Conservation (phyloP, 2,113 vertebrate genomes). For the Himantopus leucocephalus region DNA sequence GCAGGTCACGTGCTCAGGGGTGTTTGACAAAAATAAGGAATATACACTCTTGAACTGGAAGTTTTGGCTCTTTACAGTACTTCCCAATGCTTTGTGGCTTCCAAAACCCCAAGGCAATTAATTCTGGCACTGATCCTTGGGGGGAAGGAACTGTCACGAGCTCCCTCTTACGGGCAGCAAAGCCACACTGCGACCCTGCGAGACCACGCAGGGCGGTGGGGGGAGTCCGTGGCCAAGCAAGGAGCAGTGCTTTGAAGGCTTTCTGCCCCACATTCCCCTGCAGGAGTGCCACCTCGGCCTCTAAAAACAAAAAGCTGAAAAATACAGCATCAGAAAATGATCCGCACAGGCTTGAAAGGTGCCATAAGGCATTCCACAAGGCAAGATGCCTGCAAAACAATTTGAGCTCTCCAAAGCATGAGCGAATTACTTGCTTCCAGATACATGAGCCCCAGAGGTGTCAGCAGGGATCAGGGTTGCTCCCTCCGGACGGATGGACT, state of each 20-base stretch:
- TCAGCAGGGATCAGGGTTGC: not conserved
- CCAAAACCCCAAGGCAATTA: not conserved
- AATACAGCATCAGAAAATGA: not conserved
- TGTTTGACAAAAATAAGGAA: not conserved
- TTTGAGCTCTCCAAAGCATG: not conserved
- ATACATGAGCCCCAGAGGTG: not conserved
- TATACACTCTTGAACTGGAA: not conserved
- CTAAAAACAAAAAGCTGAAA: not conserved
- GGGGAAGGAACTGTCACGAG: not conserved
- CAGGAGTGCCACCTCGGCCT: not conserved
- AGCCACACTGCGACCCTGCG: not conserved
- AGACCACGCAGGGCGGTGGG: not conserved
- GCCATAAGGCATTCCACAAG: not conserved
- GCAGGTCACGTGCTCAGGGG: fast-evolving
- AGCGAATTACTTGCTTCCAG: not conserved
- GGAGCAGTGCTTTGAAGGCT: not conserved
- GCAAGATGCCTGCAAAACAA: not conserved
- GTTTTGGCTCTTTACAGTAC: not conserved
- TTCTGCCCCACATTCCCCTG: not conserved
- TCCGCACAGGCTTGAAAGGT: not conserved
- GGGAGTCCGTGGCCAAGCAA: not conserved
- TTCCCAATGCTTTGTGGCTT: not conserved
- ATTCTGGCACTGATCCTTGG: not conserved
- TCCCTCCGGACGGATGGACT: not conserved
- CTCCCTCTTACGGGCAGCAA: not conserved